Percentiles rank a stretch among this genome's conserved stretches.
Conservation (phyloP, 2,888 invertebrate genomes). For the Yponomeuta plumbellus region DNA sequence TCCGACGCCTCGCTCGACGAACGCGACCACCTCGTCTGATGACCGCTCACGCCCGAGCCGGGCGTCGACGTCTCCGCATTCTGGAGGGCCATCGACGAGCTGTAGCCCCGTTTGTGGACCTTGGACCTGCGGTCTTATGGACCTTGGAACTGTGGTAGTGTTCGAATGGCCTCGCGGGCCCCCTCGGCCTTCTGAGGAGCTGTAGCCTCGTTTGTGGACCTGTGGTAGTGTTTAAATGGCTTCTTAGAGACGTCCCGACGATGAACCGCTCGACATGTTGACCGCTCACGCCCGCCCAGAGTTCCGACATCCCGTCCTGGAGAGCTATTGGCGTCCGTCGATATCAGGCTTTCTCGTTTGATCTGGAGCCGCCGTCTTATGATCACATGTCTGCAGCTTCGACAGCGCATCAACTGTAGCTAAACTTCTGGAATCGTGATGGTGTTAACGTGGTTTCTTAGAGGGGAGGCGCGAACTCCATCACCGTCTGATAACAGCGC, state of each 20-base stretch:
- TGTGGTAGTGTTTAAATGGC: too few relatives aligned
- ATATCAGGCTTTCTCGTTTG: too few relatives aligned
- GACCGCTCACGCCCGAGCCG: background rate
- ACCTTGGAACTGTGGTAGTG: background rate
- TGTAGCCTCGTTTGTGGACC: background rate
- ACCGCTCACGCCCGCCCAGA: slow-evolving; percentile 67
- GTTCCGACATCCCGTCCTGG: slow-evolving; percentile 31
- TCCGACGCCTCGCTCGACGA: slow-evolving; percentile 68
- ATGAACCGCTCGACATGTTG: slow-evolving; percentile 67
- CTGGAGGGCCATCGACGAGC: background rate
- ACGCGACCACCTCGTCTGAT: slow-evolving; percentile 65
- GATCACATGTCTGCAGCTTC: too few relatives aligned
- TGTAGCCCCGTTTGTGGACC: background rate
- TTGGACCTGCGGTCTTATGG: background rate
- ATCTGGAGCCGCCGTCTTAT: too few relatives aligned
- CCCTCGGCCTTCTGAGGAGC: background rate
- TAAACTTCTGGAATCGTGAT: too few relatives aligned
- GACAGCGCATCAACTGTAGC: too few relatives aligned
- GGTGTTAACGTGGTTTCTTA: too few relatives aligned
- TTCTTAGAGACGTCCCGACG: too few relatives aligned
- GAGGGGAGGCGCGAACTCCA: slow-evolving; percentile 23
- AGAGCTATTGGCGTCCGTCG: background rate
- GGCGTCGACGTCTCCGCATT: background rate
- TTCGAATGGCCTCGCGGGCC: too few relatives aligned
- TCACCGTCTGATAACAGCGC: slow-evolving; percentile 48